Evolutionary conservation across 2,797 vertebrate genomes (phyloP).

Genomic region (Artibeus lituratus): DNA sequence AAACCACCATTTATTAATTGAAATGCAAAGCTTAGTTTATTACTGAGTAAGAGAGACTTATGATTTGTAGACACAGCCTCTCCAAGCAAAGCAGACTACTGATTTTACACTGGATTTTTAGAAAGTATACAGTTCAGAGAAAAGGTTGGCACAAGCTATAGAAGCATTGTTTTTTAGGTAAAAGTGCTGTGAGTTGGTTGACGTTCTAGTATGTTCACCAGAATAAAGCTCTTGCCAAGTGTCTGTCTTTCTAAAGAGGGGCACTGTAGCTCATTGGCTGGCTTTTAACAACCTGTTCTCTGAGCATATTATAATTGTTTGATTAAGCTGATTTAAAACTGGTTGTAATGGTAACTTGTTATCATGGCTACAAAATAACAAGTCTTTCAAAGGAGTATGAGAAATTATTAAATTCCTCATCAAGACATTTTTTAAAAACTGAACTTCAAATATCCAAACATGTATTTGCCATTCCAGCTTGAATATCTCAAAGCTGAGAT

Average conservation of each 20-base stretch:
- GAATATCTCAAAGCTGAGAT: not conserved
- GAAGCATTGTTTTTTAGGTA: not conserved
- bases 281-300: constrained; percentile 42
- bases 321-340: constrained; percentile 6
- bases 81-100: not conserved
- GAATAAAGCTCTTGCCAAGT: not conserved
- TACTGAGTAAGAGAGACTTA: not conserved
- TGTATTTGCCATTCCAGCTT: not conserved
- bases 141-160: not conserved
- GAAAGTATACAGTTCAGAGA: not conserved
- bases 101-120: not conserved
- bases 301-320: not conserved
- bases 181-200: not conserved
- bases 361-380: constrained; percentile 23
- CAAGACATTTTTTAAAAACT: not conserved
- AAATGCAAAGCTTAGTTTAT: not conserved
- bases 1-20: not conserved
- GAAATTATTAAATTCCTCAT: not conserved
- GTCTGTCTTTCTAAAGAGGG: not conserved
- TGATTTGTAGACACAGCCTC: not conserved
- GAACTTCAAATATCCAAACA: constrained; percentile 1
- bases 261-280: not conserved
- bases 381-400: not conserved
- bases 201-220: not conserved
- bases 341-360: constrained; percentile 3